phyloP scores from a whole-genome alignment of 92 coral and sea anemone species.

The Palythoa caribaeorum region DNA sequence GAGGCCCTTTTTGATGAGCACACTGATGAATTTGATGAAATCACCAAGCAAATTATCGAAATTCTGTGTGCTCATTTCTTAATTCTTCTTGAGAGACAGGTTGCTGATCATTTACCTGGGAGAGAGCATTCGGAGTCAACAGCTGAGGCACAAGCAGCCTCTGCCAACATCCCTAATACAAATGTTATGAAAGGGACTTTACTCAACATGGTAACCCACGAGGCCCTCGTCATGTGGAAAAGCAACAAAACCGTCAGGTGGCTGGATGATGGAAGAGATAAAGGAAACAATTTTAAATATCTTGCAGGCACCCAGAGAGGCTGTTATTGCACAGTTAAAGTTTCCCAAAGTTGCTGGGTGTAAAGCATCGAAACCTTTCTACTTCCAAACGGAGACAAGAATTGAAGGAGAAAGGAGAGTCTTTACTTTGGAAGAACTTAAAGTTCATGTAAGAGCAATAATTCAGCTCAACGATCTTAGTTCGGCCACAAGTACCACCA shows the following conservation, averaged over 20 bases:
- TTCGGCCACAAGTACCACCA: neutral
- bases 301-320: neutral
- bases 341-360: neutral
- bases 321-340: slow-evolving; percentile 1
- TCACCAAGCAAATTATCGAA: neutral
- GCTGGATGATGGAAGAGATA: neutral
- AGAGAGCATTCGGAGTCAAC: slow-evolving; percentile 12
- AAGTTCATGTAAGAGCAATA: neutral
- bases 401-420: neutral
- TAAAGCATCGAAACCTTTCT: neutral
- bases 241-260: neutral
- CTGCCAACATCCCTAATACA: neutral
- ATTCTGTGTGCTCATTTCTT: neutral
- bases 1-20: neutral
- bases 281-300: neutral
- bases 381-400: neutral
- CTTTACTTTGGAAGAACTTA: neutral
- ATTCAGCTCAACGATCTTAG: neutral
- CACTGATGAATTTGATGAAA: slow-evolving; percentile 4
- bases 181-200: slow-evolving; percentile 5
- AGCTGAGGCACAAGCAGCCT: neutral
- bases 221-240: neutral
- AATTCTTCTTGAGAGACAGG: neutral
- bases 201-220: neutral
- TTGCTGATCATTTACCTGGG: slow-evolving; percentile 31